These are phyloP conservation scores for Isichthys henryi DNA, from an alignment of 2,113 vertebrate species.

Conservation along the genomic window DNA sequence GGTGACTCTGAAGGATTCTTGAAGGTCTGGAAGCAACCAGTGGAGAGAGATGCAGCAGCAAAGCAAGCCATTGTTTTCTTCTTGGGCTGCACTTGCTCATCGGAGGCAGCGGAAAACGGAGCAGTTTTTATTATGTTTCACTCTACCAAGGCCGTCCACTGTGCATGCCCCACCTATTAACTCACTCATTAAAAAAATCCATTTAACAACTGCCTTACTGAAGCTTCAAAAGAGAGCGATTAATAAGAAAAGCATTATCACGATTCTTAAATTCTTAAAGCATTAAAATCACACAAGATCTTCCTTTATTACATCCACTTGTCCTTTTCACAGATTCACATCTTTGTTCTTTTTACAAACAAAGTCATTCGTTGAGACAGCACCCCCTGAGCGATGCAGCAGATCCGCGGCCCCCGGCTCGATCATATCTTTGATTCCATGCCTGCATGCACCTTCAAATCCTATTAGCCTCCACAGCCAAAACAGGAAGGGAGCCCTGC, in stretches of 20 bases:
- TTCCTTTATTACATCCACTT: neutral
- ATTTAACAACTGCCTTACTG: neutral
- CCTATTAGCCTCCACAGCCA: neutral
- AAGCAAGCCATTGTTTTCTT: neutral
- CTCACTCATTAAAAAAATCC: neutral
- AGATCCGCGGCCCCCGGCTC: neutral
- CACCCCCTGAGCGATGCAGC: neutral
- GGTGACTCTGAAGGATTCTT: conserved; percentile 7
- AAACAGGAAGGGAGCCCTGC: conserved; percentile 8
- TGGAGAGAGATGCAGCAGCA: neutral
- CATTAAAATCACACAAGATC: neutral
- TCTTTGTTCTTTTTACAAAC: neutral
- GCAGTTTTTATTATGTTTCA: neutral
- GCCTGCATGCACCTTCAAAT: conserved; percentile 9
- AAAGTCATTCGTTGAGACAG: neutral
- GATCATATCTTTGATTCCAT: neutral
- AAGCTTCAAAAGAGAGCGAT: neutral
- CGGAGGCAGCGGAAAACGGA: neutral
- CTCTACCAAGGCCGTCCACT: neutral
- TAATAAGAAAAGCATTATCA: neutral
- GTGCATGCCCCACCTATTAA: neutral
- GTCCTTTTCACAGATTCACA: neutral
- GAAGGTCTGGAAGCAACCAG: conserved; percentile 7
- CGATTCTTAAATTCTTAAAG: neutral
- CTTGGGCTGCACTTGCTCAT: neutral